A percentile compares a stretch with the other conserved stretches of the same genome.
Conservation (phyloP, 1,140 invertebrate genomes). For the Zaprionus nigranus region DNA sequence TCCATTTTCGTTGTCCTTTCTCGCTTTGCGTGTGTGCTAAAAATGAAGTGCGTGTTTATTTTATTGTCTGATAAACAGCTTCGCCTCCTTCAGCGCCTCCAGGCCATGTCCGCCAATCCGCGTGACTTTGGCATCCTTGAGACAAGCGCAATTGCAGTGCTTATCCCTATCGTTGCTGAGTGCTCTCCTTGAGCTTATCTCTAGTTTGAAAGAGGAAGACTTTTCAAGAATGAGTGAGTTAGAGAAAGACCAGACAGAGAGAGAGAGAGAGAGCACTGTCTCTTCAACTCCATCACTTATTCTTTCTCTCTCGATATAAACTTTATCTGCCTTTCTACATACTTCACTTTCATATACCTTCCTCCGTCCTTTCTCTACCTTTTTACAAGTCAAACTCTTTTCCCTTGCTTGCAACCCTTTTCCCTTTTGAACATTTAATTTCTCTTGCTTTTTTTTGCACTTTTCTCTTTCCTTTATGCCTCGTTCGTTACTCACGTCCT, state of each 20-base stretch:
- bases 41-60: conserved; percentile 75
- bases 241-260: too few species aligned
- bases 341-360: neutral
- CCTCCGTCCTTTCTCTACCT: neutral
- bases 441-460: neutral
- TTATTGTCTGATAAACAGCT: conserved; percentile 80
- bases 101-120: conserved; percentile 20
- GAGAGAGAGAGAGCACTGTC: too few species aligned
- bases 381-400: neutral
- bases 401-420: neutral
- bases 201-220: neutral
- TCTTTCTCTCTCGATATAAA: neutral
- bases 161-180: neutral
- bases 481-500: neutral
- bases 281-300: neutral
- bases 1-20: conserved; percentile 31
- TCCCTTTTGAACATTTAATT: neutral
- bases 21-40: conserved; percentile 12
- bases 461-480: neutral
- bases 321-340: neutral
- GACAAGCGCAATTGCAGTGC: neutral
- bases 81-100: conserved; percentile 61
- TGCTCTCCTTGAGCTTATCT: neutral
- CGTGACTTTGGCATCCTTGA: conserved; percentile 18
- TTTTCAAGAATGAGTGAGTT: neutral